Conservation (phyloP, 1,140 invertebrate genomes). For the Vollenhovia emeryi region DNA sequence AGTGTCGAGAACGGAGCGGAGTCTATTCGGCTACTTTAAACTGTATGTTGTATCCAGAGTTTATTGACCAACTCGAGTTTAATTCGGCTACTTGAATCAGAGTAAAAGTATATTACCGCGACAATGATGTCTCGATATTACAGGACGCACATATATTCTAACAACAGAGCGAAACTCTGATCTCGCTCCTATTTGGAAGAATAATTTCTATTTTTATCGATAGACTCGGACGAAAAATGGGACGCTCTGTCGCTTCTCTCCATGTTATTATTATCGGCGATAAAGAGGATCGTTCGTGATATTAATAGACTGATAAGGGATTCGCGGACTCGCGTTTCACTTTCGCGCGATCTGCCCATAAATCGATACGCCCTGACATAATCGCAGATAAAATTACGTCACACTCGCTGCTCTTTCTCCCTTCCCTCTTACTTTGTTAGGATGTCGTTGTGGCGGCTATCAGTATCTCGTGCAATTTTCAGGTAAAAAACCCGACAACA, state of each 20-base stretch:
- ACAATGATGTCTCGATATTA: neutral
- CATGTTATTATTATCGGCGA: neutral
- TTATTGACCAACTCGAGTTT: neutral
- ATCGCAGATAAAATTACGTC: constrained; percentile 7
- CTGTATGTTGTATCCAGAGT: neutral
- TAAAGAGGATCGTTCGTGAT: neutral
- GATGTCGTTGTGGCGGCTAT: constrained; percentile 61
- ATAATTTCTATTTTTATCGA: neutral
- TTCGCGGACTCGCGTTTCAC: neutral
- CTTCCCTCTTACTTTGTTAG: neutral
- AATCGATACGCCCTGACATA: constrained; percentile 15
- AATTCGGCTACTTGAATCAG: neutral
- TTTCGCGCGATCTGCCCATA: neutral
- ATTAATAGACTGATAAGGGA: neutral
- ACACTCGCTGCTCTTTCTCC: neutral
- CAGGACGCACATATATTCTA: neutral
- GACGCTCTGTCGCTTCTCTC: neutral
- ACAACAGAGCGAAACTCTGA: neutral
- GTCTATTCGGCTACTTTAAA: neutral
- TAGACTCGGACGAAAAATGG: neutral
- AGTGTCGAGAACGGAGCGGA: neutral
- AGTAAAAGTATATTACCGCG: neutral
- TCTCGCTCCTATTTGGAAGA: neutral
- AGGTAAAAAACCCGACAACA: constrained; percentile 87
- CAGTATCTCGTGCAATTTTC: constrained; percentile 83